Evolutionary conservation across 2,888 invertebrate species (phyloP), one percentile per base, ranked within the genome.

Genomic region (Euproctis similis): DNA sequence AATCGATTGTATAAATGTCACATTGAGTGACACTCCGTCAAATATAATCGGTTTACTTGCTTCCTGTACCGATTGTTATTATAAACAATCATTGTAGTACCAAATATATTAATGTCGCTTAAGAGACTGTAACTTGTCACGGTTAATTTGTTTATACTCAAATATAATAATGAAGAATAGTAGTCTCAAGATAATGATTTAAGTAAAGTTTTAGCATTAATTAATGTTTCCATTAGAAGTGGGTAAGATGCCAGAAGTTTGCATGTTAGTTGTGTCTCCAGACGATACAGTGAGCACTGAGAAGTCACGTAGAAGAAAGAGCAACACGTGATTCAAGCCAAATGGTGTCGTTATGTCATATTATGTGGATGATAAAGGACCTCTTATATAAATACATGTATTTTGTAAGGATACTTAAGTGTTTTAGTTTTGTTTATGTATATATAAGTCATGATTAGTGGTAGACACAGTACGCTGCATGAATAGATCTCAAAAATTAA

Each of bases 11-110:
- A 59, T 50, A 44, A 54, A 57, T 66, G 73, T 75, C 77, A 65
- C 50, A 62, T 56, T 68, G 72, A 74, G 65, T 72, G 76, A 80
- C 73, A 66, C 67, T 48, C 64, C 69, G 73, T 76, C 77, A 71
- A n/a, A 45, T 61, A 58, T 81, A 82, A 81, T 81, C 81, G 78
- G 75, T 76, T 81, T 80, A 80, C 62, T 54, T 59, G 69, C 74
- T 75, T 74, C 75, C 73, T 69, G 72, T 60, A 51, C 53, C 68
- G 62, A 75, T 74, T 77, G 75, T 77, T 66, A 75, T 74, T 77
- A 59, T 75, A 74, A n/a, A 76, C 68, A 44, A 56, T 46, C 61
- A 66, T 70, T 75, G 72, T 73, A 72, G 66, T 72, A 73, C 68
- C 53, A 67, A 71, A 65, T 76, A 78, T 76, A 78, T 80, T 77